These are phyloP conservation scores for Fregetta grallaria DNA, from an alignment of 2,113 vertebrate species.

Conservation along the genomic window DNA sequence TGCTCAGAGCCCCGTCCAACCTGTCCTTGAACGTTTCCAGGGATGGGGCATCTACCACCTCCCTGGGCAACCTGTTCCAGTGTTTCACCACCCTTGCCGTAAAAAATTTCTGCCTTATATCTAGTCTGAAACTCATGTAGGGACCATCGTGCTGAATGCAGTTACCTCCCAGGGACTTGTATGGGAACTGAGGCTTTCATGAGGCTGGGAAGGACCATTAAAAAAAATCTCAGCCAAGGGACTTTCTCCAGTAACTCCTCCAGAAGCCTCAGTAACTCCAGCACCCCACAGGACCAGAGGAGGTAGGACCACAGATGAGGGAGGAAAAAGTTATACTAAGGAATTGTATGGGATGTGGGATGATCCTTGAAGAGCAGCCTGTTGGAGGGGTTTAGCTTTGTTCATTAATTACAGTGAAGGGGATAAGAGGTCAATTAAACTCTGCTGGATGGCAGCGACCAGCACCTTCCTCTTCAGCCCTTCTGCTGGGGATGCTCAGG, in stretches of 20 bases:
- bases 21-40: neutral
- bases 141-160: neutral
- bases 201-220: neutral
- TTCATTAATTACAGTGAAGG: neutral
- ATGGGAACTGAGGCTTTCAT: neutral
- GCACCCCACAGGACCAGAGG: neutral
- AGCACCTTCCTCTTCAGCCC: neutral
- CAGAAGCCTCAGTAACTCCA: neutral
- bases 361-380: neutral
- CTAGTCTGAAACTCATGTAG: neutral
- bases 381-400: neutral
- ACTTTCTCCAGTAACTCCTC: neutral
- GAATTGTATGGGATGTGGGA: neutral
- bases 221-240: neutral
- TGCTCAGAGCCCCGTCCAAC: neutral
- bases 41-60: neutral
- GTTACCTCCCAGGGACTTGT: neutral
- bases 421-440: neutral
- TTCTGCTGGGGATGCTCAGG: neutral
- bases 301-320: neutral
- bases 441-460: neutral
- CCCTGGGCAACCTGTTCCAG: too few relatives aligned
- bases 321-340: neutral
- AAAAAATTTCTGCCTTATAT: neutral
- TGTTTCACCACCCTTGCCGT: neutral